A percentile compares a stretch with the other conserved stretches of the same genome.
phyloP scores from a whole-genome alignment of 1,140 invertebrate genomes.

The Megalonaias nervosa region DNA sequence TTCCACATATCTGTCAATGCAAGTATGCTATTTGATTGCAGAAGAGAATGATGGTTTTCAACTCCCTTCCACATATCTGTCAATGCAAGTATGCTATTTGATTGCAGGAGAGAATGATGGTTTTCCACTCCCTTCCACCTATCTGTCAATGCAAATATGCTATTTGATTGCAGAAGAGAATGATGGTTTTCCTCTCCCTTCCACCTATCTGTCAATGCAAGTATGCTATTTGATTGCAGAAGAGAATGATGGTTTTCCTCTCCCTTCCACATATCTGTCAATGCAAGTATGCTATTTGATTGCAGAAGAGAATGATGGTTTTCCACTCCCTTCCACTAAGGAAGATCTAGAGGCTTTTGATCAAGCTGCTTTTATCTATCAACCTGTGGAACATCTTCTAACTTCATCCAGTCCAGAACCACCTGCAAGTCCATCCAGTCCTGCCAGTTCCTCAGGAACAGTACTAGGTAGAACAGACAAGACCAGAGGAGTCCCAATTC shows the following conservation, averaged over 20 bases:
- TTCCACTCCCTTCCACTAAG: slow-evolving; percentile 33
- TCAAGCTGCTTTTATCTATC: slow-evolving; percentile 24
- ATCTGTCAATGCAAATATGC: too few species aligned
- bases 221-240: slow-evolving; percentile 17
- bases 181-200: slow-evolving; percentile 39
- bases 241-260: slow-evolving; percentile 40
- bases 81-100: slow-evolving; percentile 3
- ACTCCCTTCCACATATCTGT: slow-evolving; percentile 17
- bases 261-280: slow-evolving; percentile 18
- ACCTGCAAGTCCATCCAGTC: neutral
- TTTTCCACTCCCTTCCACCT: slow-evolving; percentile 33
- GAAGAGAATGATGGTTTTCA: slow-evolving; percentile 40
- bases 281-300: neutral
- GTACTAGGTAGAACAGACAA: too few species aligned
- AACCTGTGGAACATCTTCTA: neutral
- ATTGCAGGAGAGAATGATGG: slow-evolving; percentile 37
- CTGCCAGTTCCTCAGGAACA: too few species aligned
- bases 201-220: too few species aligned
- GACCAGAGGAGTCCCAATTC: neutral
- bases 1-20: slow-evolving; percentile 3
- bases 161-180: slow-evolving; percentile 31
- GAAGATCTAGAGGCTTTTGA: slow-evolving; percentile 36
- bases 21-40: slow-evolving; percentile 23
- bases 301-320: slow-evolving; percentile 40
- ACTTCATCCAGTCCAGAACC: neutral